Evolutionary conservation across 2,113 vertebrate species (phyloP).

Genomic region (rat (Rattus norvegicus)): GRCr8 NC_086024.1:104275001-104275500

Average conservation of each 20-base stretch:
- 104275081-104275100: not conserved
- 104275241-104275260: slow-evolving; percentile 36
- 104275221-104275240: not conserved
- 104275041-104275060: not conserved
- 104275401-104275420: slow-evolving; percentile 52
- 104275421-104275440: not conserved
- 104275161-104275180: not conserved
- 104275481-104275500: slow-evolving; percentile 36
- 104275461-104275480: slow-evolving; percentile 19
- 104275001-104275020: not conserved
- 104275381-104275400: slow-evolving; percentile 47
- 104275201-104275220: slow-evolving; percentile 31
- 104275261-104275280: slow-evolving; percentile 27
- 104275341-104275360: slow-evolving; percentile 37
- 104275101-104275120: not conserved
- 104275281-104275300: not conserved
- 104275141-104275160: not conserved
- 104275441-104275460: slow-evolving; percentile 1
- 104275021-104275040: not conserved
- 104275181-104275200: not conserved
- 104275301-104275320: slow-evolving; percentile 6
- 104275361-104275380: slow-evolving; percentile 54
- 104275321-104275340: slow-evolving; percentile 14
- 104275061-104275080: not conserved
- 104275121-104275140: not conserved